phyloP scores from a whole-genome alignment of 2,113 vertebrate genomes.

The Heptranchias perlo region DNA sequence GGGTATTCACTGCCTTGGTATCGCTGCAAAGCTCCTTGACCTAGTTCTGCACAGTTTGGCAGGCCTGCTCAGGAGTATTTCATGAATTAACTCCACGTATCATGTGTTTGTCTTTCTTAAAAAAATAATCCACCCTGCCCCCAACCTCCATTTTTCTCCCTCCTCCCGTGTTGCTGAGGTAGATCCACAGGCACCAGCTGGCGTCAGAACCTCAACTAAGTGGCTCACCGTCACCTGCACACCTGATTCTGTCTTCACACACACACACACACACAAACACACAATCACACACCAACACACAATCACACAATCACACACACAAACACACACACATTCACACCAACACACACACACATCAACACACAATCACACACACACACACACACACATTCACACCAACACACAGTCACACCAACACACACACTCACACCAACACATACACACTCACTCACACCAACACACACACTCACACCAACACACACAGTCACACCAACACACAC shows the following conservation, averaged over 20 bases:
- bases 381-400: too few relatives aligned
- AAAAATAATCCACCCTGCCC: neutral
- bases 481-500: too few relatives aligned
- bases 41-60: neutral
- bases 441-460: neutral
- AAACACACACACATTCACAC: neutral
- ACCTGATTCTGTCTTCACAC: neutral
- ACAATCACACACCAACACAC: too few relatives aligned
- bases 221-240: neutral
- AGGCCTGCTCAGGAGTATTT: neutral
- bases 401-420: too few relatives aligned
- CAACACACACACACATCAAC: too few relatives aligned
- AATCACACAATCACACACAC: neutral
- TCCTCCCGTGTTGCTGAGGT: neutral
- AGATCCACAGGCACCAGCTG: neutral
- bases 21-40: neutral
- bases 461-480: neutral
- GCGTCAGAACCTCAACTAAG: too few relatives aligned
- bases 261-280: too few relatives aligned
- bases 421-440: neutral
- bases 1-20: neutral
- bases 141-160: neutral
- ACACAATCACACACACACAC: neutral
- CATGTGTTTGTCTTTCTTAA: neutral
- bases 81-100: neutral